phyloP scores from a whole-genome alignment of 2,797 vertebrate genomes.

The Podarcis siculus region DNA sequence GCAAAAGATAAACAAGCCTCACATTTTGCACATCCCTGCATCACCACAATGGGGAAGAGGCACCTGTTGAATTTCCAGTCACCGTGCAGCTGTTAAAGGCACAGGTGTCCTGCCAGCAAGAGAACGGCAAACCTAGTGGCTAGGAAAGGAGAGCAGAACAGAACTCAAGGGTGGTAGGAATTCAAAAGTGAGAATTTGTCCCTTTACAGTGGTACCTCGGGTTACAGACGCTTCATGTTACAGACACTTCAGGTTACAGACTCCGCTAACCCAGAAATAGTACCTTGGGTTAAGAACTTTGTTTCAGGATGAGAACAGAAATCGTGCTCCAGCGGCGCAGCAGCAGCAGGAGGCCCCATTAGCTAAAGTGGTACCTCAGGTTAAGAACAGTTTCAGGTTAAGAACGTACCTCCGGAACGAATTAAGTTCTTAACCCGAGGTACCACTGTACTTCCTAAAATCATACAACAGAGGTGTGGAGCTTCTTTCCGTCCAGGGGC shows the following conservation, averaged over 20 bases:
- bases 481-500: too few species aligned
- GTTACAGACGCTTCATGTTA: too few species aligned
- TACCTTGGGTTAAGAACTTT: too few species aligned
- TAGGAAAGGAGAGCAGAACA: background rate
- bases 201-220: background rate
- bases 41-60: background rate
- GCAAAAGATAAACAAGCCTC: background rate
- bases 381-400: too few species aligned
- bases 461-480: background rate
- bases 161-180: background rate
- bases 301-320: too few species aligned
- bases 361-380: too few species aligned
- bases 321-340: accelerated
- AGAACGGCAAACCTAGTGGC: background rate
- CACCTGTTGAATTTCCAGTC: background rate
- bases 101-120: too few species aligned
- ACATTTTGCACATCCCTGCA: background rate
- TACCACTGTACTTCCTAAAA: background rate
- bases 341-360: too few species aligned
- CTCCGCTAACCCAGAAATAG: too few species aligned
- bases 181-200: background rate
- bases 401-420: too few species aligned
- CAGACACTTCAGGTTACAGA: too few species aligned
- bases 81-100: background rate
- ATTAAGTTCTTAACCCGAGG: too few species aligned